Conservation (phyloP, 2,888 invertebrate genomes). For the Hedya salicella region DNA sequence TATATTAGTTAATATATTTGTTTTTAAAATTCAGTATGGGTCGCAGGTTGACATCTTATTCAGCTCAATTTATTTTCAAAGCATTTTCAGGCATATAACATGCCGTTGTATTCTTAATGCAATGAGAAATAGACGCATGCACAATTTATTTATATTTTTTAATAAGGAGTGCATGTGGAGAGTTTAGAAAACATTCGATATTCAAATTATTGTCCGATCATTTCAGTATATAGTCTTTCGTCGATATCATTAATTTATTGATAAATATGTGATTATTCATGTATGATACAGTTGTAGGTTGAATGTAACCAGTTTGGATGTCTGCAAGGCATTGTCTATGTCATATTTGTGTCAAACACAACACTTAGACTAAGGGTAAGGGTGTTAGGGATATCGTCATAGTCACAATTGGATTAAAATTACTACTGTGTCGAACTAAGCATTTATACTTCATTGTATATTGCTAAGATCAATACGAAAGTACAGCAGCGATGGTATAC, state of each 20-base stretch:
- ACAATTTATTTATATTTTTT: slow-evolving; percentile 19
- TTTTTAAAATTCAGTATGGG: slow-evolving; percentile 6
- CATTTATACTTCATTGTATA: background rate
- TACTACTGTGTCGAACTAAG: slow-evolving; percentile 19
- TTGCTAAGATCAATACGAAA: no score
- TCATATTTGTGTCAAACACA: slow-evolving; percentile 65
- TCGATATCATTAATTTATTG: slow-evolving; percentile 11
- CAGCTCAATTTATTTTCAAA: slow-evolving; percentile 14
- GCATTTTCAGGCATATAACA: slow-evolving; percentile 15
- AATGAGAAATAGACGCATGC: slow-evolving; percentile 7
- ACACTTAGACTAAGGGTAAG: slow-evolving; percentile 46
- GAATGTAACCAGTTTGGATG: slow-evolving; percentile 34
- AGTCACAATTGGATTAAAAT: slow-evolving; percentile 54
- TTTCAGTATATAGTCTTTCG: slow-evolving; percentile 3
- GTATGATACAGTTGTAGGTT: slow-evolving; percentile 35
- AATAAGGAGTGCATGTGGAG: slow-evolving; percentile 6
- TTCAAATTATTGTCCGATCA: background rate
- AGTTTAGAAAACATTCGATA: background rate
- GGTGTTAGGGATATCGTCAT: slow-evolving; percentile 50
- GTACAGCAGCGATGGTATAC: no score
- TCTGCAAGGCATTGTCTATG: slow-evolving; percentile 46
- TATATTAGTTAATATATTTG: slow-evolving; percentile 9
- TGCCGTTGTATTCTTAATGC: slow-evolving; percentile 13
- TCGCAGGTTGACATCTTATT: slow-evolving; percentile 17
- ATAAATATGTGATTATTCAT: slow-evolving; percentile 36